These are phyloP conservation scores for fruit fly (Drosophila melanogaster) DNA, from an alignment of 1,140 invertebrate species.

Conservation along the genomic window DNA sequence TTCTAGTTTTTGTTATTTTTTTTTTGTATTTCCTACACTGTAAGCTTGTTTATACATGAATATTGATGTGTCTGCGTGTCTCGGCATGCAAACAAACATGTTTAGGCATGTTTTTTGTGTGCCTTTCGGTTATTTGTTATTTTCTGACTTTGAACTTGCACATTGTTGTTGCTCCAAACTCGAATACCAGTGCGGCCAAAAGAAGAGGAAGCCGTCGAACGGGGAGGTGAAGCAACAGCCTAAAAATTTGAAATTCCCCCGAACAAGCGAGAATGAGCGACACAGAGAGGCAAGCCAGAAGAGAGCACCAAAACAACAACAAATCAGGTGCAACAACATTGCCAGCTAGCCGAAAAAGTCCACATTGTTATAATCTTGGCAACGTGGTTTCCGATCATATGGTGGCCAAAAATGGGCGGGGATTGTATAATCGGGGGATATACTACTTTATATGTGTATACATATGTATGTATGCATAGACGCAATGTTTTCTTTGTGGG, in stretches of 20 bases:
- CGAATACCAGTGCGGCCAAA: constrained; percentile 20
- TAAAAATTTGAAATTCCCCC: constrained; percentile 20
- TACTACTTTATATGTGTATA: constrained; percentile 4
- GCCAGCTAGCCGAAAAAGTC: constrained; percentile 48
- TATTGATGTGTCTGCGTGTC: constrained; percentile 24
- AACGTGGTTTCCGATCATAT: constrained; percentile 79
- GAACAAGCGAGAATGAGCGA: constrained; percentile 5
- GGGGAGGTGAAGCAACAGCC: constrained; percentile 1
- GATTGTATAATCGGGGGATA: constrained; percentile 49
- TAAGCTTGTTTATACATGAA: constrained; percentile 32
- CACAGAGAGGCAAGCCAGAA: not conserved
- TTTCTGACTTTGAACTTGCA: constrained; percentile 71
- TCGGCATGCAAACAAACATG: constrained; percentile 55
- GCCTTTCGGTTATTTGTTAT: constrained; percentile 10
- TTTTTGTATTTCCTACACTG: not conserved
- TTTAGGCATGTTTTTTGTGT: constrained; percentile 41
- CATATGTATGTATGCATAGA: constrained; percentile 3
- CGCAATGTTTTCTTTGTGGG: constrained; percentile 2
- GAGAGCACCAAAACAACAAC: constrained; percentile 46
- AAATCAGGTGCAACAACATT: constrained; percentile 56
- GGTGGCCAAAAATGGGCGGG: constrained; percentile 51
- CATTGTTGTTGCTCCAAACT: constrained; percentile 28
- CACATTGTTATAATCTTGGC: constrained; percentile 69
- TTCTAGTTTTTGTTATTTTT: not conserved
- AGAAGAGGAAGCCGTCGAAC: not conserved